Conservation (phyloP, 2,797 vertebrate species). For the Danio kyathit region DNA sequence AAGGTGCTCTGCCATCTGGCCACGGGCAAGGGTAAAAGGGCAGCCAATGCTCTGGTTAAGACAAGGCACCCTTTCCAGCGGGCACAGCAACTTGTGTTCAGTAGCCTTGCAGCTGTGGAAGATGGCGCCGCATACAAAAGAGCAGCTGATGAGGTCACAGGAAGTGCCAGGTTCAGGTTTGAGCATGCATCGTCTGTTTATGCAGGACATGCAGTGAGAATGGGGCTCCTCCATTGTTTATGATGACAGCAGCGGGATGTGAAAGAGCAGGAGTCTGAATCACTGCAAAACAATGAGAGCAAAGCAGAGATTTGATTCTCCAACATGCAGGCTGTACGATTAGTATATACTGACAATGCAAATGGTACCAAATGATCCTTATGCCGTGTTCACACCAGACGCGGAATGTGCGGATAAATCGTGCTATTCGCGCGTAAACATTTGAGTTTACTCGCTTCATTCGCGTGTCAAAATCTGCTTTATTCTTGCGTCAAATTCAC, state of each 20-base stretch:
- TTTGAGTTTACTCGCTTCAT: no score
- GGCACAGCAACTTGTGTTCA: conserved; percentile 93
- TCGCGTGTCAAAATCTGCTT: no score
- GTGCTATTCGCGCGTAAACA: no score
- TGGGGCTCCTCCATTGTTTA: conserved; percentile 75
- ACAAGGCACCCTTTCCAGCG: conserved; percentile 91
- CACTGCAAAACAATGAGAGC: conserved; percentile 39
- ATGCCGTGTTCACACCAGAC: no score
- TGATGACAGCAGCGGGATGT: background rate
- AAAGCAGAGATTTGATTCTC: background rate
- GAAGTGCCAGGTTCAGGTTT: conserved; percentile 87
- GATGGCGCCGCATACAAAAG: conserved; percentile 90
- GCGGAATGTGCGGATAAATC: no score
- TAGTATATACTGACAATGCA: background rate
- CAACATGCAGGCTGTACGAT: background rate
- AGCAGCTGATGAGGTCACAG: conserved; percentile 89
- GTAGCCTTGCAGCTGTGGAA: conserved; percentile 93
- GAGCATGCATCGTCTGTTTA: conserved; percentile 90
- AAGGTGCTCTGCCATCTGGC: conserved; percentile 93
- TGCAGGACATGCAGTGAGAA: conserved; percentile 90
- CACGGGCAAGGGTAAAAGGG: conserved; percentile 86
- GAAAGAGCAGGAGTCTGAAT: conserved; percentile 19
- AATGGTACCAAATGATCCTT: no score
- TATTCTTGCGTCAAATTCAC: no score
- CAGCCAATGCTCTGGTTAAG: conserved; percentile 94